phyloP scores from a whole-genome alignment of 2,888 invertebrate genomes.

The Mesorhabditis spiculigera region DNA sequence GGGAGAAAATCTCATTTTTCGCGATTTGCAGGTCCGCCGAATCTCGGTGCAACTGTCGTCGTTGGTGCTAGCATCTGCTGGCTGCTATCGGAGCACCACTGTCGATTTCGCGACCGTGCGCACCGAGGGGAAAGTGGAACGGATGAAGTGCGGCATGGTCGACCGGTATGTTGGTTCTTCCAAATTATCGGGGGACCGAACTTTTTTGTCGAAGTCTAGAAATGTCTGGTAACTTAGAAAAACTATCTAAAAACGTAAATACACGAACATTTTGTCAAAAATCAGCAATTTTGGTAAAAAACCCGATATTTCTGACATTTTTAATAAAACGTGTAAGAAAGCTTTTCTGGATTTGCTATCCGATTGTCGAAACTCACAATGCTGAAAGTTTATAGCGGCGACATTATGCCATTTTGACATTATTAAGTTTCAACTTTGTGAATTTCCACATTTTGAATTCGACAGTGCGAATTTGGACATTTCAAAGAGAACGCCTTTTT shows the following conservation, averaged over 20 bases:
- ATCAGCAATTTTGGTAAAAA: not conserved
- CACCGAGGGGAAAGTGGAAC: slow-evolving; percentile 35
- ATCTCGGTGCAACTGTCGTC: slow-evolving; percentile 38
- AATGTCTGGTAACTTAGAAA: not conserved
- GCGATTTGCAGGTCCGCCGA: slow-evolving; percentile 28
- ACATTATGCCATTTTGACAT: not conserved
- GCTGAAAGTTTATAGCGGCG: not conserved
- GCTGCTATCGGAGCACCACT: slow-evolving; percentile 52
- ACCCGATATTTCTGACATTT: too few species aligned
- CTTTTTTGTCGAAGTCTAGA: too few species aligned
- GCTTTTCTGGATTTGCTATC: not conserved
- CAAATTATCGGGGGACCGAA: too few species aligned
- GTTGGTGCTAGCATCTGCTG: slow-evolving; percentile 39
- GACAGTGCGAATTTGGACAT: too few species aligned
- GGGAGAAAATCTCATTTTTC: slow-evolving; percentile 8
- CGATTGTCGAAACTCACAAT: not conserved
- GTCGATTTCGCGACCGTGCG: slow-evolving; percentile 43
- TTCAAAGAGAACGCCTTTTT: too few species aligned
- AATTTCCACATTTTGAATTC: too few species aligned
- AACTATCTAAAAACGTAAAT: slow-evolving; percentile 1
- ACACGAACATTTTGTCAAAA: not conserved
- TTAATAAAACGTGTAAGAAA: too few species aligned
- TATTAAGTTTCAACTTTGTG: too few species aligned
- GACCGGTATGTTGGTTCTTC: slow-evolving; percentile 23
- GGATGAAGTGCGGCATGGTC: slow-evolving; percentile 35